Conservation (phyloP, 2,113 vertebrate genomes). For the Aspiorhynchus laticeps region DNA sequence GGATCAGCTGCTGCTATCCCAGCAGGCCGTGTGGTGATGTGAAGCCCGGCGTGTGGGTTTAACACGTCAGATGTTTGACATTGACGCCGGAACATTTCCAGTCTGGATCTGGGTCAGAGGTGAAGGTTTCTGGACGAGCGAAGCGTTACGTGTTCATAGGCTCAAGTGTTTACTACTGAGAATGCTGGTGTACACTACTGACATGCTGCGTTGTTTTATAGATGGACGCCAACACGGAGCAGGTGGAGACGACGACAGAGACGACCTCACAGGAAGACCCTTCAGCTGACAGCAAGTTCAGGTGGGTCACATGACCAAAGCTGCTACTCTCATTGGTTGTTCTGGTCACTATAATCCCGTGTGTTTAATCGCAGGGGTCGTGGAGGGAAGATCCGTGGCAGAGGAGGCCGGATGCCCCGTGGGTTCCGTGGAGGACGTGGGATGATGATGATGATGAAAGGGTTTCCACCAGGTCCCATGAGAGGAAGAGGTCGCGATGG, state of each 20-base stretch:
- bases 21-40: slow-evolving; percentile 7
- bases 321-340: not conserved
- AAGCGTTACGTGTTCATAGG: not conserved
- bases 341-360: not conserved
- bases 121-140: not conserved
- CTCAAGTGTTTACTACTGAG: not conserved
- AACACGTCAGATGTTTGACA: not conserved
- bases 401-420: slow-evolving; percentile 61
- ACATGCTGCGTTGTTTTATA: not conserved
- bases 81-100: not conserved
- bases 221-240: slow-evolving; percentile 71
- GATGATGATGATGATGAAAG: slow-evolving; percentile 73
- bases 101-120: not conserved
- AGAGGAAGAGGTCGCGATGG: slow-evolving; percentile 68
- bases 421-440: slow-evolving; percentile 67
- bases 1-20: slow-evolving; percentile 20
- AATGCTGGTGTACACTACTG: not conserved
- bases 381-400: slow-evolving; percentile 62
- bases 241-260: slow-evolving; percentile 58
- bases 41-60: not conserved
- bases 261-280: slow-evolving; percentile 60
- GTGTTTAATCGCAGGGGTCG: slow-evolving; percentile 60
- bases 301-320: slow-evolving; percentile 60
- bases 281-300: slow-evolving; percentile 59
- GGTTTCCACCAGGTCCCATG: slow-evolving; percentile 65